Evolutionary conservation across 2,797 vertebrate species (phyloP), one percentile per base, ranked within the genome.

Genomic region (Pipistrellus pipistrellus): DNA sequence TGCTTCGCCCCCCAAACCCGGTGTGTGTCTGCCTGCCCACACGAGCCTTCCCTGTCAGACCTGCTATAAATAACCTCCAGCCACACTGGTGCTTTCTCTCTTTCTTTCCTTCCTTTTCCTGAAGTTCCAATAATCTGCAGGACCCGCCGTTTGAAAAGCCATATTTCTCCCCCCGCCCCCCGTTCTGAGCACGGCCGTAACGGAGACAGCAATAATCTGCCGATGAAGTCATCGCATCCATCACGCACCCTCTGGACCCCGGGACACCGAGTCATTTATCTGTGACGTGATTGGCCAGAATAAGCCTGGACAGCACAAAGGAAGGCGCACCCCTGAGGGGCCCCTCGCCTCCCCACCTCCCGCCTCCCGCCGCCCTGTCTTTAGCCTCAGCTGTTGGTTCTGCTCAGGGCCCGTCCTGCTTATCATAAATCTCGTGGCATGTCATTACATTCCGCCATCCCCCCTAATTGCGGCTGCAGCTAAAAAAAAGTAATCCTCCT

Each of bases 191-290:
- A 10, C 80, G 30, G 30, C 73, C 97, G 84, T 93, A 97, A 97
- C 93, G 96, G 97, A 97, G 95, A 95, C 96, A 95, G 90, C 44
- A 96, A 95, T 93, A 78, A 93, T 96, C 96, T 95, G 95, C 62
- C 83, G 78, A 98, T 95, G 91, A 96, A 97, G 97, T 97, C 96
- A 97, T 68, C 76, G 86, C 30, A 84, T 97, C 96, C 95, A 93
- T 97, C 97, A 96, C 20, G 72, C 76, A 93, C 93, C 88, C 85
- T 75, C 51, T 85, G 72, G 96, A 62, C 83, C 93, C 95, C 94
- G 90, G 94, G 94, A 96, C 83, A 8, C 0, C 95, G 69, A 82
- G 92, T 96, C 88, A 68, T 95, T 93, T 94, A 91, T 96, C 96
- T 95, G 46, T 41, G 83, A 97, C 85, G 71, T 57, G 90, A 88